Base-by-base conservation (phyloP, 2,888 invertebrate species). In the Hoplodrina blanda region DNA sequence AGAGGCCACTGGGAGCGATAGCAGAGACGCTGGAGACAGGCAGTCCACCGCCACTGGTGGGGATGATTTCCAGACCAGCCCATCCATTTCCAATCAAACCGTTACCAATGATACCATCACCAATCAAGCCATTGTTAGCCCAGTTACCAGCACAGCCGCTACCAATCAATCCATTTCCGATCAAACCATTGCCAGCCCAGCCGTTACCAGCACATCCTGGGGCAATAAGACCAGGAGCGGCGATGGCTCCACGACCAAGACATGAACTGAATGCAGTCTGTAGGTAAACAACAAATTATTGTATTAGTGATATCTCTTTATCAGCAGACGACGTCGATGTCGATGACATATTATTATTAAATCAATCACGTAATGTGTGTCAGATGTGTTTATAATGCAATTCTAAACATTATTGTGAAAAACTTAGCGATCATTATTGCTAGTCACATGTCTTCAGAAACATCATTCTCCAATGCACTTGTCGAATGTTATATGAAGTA, bases 1-100 rank as follows among this genome's bases (percentile, higher is more conserved):
- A 81, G 30, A 83, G 56, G 0, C 81, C 83, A 25, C 73, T 72
- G 7, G 78, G 79, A 17, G 78, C 56, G 6, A 82, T 50, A 33
- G 63, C 25, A 19, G 83, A 79, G 4, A 57, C 53, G 15, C 78
- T 83, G 49, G 62, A 41, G 10, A 80, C 73, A 8, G 75, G 67
- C 3, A 83, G 57, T 4, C 56, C 64, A 7, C 78, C 83, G 2
- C 80, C 82, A 49, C 62, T 44, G 19, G 77, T 72, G 10, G 82
- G 61, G 10, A 62, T 66, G 20, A 72, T 52, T 19, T 74, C 74
- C 10, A 78, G 13, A 66, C 30, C 60, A 37, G 54, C 50, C 57
- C 74, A 41, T 88, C 52, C 62, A 20, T 20, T 53, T 17, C 56
- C 61, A 15, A 46, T 44, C 30, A 56, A 11, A 8, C 52, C 25